Percentiles rank a stretch among this genome's conserved stretches.
These are phyloP conservation scores for Lycocorax pyrrhopterus DNA, from an alignment of 2,113 vertebrate genomes.

Conservation along the genomic window DNA sequence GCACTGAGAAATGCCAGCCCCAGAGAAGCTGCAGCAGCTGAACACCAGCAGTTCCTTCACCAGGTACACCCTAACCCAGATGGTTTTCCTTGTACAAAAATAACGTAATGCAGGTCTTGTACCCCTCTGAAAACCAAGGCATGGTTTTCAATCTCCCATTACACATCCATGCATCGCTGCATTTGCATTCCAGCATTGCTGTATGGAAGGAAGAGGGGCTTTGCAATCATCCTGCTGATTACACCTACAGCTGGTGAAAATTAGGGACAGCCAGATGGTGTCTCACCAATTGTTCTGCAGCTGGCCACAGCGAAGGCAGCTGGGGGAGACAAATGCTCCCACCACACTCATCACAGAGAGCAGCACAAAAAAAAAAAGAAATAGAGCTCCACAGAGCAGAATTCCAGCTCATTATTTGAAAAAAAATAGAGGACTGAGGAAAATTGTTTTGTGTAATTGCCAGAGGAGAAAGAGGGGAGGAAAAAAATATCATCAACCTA, in stretches of 20 bases:
- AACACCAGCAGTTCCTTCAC: neutral
- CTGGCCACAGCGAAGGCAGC: conserved; percentile 12
- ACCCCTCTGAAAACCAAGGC: neutral
- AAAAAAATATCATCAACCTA: neutral
- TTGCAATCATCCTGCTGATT: conserved; percentile 27
- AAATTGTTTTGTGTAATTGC: neutral
- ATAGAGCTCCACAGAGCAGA: neutral
- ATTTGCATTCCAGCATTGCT: neutral
- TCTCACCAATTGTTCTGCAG: conserved; percentile 48
- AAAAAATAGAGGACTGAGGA: neutral
- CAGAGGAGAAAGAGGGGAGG: neutral
- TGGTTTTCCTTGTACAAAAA: neutral
- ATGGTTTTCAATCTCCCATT: neutral
- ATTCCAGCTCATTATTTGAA: neutral
- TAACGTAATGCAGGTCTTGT: neutral
- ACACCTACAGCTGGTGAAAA: conserved; percentile 44
- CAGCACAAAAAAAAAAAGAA: neutral
- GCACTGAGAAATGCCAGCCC: neutral
- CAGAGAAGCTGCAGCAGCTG: neutral
- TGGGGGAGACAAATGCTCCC: conserved; percentile 10
- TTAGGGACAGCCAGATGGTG: conserved; percentile 36
- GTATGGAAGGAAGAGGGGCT: neutral
- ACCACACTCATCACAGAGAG: neutral
- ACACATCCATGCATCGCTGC: neutral
- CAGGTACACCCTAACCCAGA: neutral